Evolutionary conservation across 2,113 vertebrate genomes (phyloP), one percentile per base, ranked within the genome.

Genomic region (Anas platyrhynchos): DNA sequence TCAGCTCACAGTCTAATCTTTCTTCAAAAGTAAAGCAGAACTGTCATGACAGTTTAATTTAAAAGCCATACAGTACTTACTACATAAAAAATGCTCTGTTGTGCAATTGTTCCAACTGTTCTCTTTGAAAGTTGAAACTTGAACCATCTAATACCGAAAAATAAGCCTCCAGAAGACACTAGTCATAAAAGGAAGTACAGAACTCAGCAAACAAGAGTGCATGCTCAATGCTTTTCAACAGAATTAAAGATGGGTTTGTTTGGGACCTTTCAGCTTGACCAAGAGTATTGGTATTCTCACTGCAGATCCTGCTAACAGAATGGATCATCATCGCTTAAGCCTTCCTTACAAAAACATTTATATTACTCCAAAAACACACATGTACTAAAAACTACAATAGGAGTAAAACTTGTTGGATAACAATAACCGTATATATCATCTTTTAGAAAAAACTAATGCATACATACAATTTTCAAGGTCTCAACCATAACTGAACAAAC

Each of bases 81-180:
- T 36, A 25, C 7, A 13, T 9, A 61, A 21, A 27, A 55, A 31
- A 34, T 0, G 0, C 5, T 50, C 34, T 29, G 46, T 16, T n/a
- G 80, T 12, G 20, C 2, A 14, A 22, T 38, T 73, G 29, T n/a
- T 85, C 21, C 38, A 79, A 78, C 8, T 8, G 16, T 25, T 36
- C 59, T 34, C n/a, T 91, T 91, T 54, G 29, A 80, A 93, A 43
- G 34, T 0, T 82, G 55, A 78, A 48, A 87, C 43, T 65, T 85
- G 32, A 84, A 82, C 29, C 55, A 22, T 23, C 36, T 34, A 21
- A 56, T 22, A 52, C 1, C 41, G 22, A 61, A 85, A 65, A 72
- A 54, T 31, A 63, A 83, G 16, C 56, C 65, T 79, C 63, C 61
- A 75, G 63, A 84, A 81, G n/a, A 59, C 23, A 38, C 32, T 16